Base-by-base conservation (phyloP, 2,888 invertebrate genomes). In the Dicyrtoma fusca region DNA sequence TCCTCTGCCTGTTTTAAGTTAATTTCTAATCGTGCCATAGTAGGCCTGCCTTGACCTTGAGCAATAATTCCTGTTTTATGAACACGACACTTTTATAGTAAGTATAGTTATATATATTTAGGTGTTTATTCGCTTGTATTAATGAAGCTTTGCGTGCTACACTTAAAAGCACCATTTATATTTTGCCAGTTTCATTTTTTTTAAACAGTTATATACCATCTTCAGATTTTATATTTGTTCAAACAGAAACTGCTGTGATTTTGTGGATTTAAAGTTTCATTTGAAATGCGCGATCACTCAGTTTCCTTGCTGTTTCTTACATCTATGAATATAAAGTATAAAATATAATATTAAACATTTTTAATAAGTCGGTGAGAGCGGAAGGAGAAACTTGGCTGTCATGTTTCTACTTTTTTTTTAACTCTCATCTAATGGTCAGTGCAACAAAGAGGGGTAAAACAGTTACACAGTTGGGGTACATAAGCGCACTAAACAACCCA, bases 391-490 rank as follows among this genome's bases (percentile, higher is more conserved):
- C n/a, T n/a, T n/a, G n/a, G n/a, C n/a, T n/a, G n/a, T n/a, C n/a
- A n/a, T 23, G 10, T 49, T 49, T 49, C 49, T 21, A 21, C 8
- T 21, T 55, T 55, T 21, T 55, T 55, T 23, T 55, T 4, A 49
- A n/a, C n/a, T 49, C 14, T 49, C 49, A 64, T 64, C 13, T 64
- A 23, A 49, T 42, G 64, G 64, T 64, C 64, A 49, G 64, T 49
- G 64, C 49, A 64, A 64, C 64, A 66, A 53, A 66, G 42, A 53
- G 53, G 66, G 66, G 66, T 51, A 53, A 53, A 53, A 55, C 21
- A 53, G 66, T 66, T 66, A 66, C 66, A 66, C 66, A 66, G 51
- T 34, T 34, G 34, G 34, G 34, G 34, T 34, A 34, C 34, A 34
- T 3, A 8, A 34, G 34, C 34, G 34, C 34, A 34, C 34, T 34